Base-by-base conservation (phyloP, 2,113 vertebrate species). In the Andinoacara biseriatus region DNA sequence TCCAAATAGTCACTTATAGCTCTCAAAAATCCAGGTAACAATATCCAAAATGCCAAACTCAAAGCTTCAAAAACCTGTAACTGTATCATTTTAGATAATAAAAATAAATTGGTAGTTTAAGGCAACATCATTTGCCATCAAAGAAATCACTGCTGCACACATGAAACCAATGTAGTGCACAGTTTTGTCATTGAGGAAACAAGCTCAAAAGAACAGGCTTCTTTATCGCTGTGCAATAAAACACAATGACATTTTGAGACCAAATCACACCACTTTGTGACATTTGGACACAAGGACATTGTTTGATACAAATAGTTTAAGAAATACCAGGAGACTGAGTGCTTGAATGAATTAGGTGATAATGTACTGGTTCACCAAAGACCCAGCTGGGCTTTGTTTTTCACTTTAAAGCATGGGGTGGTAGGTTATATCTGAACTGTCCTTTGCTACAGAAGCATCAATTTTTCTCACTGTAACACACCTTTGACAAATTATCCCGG, bases 11-110 rank as follows among this genome's bases (percentile, higher is more conserved):
- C 9, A 29, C 40, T 29, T 22, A 43, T 49, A 49, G 29, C 1
- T 0, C 24, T 14, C 2, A 0, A 1, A 29, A 49, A 2, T 8
- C 24, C 63, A 69, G 40, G 40, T 49, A n/a, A 22, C 29, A 29
- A 29, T 2, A 69, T 38, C 63, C 63, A 69, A 69, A 69, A 49
- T 10, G 15, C 3, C 24, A 49, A 69, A 69, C 24, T 18, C 15
- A 0, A 17, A 69, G 17, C 65, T 46, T 69, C 24, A 49, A 49
- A 69, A 29, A 49, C 65, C 43, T 49, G 43, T 1, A 69, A 49
- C 29, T 69, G 24, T 69, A 0, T 52, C 24, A 20, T 49, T 43
- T 52, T 15, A 52, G 0, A 69, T 20, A 0, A 5, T 29, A 4
- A 43, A 0, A 29, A 3, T 18, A 15, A 2, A 49, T 52, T 24